Base-by-base conservation (phyloP, 2,797 vertebrate genomes). In the Oryzias sinensis region DNA sequence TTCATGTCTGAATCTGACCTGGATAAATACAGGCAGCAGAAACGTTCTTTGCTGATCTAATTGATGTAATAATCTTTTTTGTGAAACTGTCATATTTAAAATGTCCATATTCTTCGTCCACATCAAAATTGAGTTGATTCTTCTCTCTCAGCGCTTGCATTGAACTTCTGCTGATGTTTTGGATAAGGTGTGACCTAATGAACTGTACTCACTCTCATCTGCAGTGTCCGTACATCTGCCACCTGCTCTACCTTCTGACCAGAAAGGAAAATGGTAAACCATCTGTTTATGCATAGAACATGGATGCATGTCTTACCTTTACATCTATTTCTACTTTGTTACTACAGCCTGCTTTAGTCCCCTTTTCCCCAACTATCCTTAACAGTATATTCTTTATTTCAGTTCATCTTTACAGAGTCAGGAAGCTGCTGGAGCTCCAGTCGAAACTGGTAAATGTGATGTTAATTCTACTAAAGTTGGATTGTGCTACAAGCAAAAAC, bases 241-340 rank as follows among this genome's bases (percentile, higher is more conserved):
- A 96, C 50, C 46, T 98, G 48, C 79, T 99, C 13, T 99, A 95
- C 87, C 92, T 99, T 81, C 82, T 99, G 82, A 99, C 96, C 50
- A 92, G 84, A 77, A 95, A 85, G 75, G 94, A 96, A 75, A 93
- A 80, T 54, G 95, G 97, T 99, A 80, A 92, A 94, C 86, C 11
- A 27, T 17, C 41, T 46, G 53, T 53, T 29, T 56, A 53, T 6
- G 16, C 24, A 40, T 46, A 2, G 51, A 49, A 68, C 46, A 43
- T 47, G 33, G 40, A 16, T 44, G 49, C 25, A 29, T 17, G 13
- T 5, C 0, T 5, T 3, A 0, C 49, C 50, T 51, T 43, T 2
- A 27, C 15, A 6, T 29, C 49, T 49, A 49, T 43, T 16, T 43
- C 16, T 44, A 17, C 15, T 40, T 14, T 5, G 7, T 49, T 44